A percentile compares a stretch with the other conserved stretches of the same genome.
Conservation (phyloP, 2,888 invertebrate species). For the Conistra vaccinii region DNA sequence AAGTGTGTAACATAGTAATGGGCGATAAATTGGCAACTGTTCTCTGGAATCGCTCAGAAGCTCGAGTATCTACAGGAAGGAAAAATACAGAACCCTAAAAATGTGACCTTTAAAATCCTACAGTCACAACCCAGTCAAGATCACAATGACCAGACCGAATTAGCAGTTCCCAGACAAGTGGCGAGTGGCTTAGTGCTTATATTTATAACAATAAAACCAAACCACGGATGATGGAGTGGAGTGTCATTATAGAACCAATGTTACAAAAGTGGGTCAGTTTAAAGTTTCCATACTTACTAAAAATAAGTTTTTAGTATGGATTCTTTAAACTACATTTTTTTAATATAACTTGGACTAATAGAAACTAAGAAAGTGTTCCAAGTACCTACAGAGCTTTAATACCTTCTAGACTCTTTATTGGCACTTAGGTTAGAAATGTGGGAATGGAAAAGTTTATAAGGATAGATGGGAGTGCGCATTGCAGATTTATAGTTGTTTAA, state of each 20-base stretch:
- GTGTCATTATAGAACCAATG: slow-evolving; percentile 24
- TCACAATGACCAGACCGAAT: neutral
- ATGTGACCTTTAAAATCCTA: neutral
- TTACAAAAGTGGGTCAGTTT: slow-evolving; percentile 23
- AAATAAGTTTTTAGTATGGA: too few relatives aligned
- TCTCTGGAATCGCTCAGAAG: neutral
- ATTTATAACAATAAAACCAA: slow-evolving; percentile 7
- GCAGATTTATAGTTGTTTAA: neutral
- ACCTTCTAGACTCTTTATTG: slow-evolving; percentile 6
- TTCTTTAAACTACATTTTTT: neutral
- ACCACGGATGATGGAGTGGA: slow-evolving; percentile 21
- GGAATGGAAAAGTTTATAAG: neutral
- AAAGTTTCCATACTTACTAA: neutral
- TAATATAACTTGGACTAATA: neutral
- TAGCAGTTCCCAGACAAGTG: slow-evolving; percentile 15
- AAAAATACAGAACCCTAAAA: too few relatives aligned
- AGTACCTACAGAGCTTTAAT: neutral
- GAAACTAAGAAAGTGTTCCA: neutral
- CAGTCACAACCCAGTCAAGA: neutral
- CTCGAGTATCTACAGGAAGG: neutral
- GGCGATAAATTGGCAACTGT: neutral
- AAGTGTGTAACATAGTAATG: neutral
- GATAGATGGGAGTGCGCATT: neutral
- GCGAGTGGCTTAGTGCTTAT: neutral
- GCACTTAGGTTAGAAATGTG: neutral